phyloP scores from a whole-genome alignment of 2,113 vertebrate genomes.

The Jacana jacana region DNA sequence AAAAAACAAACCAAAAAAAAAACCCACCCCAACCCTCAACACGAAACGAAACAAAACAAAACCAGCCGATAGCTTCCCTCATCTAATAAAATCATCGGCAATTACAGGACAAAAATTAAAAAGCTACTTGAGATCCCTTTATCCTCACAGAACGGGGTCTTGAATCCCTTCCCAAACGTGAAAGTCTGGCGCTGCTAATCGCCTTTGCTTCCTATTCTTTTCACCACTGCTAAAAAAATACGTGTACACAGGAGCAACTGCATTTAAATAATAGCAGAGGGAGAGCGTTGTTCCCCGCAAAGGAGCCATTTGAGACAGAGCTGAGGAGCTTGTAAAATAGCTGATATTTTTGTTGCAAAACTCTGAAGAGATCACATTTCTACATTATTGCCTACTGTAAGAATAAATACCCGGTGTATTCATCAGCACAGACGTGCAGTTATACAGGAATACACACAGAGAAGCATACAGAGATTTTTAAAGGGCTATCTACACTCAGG shows the following conservation, averaged over 20 bases:
- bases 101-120: neutral
- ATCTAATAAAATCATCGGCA: neutral
- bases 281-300: neutral
- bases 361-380: neutral
- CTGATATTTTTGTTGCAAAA: slow-evolving; percentile 38
- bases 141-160: neutral
- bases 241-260: neutral
- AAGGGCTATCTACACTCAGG: neutral
- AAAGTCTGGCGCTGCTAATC: neutral
- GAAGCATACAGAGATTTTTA: neutral
- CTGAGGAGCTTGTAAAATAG: slow-evolving; percentile 3
- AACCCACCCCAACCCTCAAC: neutral
- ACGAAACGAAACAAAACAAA: neutral
- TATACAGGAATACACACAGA: neutral
- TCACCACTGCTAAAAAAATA: neutral
- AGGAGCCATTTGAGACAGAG: slow-evolving; percentile 14
- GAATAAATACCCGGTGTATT: slow-evolving; percentile 5
- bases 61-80: neutral
- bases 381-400: slow-evolving; percentile 23
- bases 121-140: neutral
- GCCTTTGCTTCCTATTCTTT: neutral
- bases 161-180: neutral
- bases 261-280: neutral
- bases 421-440: neutral
- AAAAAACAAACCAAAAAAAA: neutral